Conservation (phyloP, 2,797 vertebrate species). For the Sebastes matsubarae region DNA sequence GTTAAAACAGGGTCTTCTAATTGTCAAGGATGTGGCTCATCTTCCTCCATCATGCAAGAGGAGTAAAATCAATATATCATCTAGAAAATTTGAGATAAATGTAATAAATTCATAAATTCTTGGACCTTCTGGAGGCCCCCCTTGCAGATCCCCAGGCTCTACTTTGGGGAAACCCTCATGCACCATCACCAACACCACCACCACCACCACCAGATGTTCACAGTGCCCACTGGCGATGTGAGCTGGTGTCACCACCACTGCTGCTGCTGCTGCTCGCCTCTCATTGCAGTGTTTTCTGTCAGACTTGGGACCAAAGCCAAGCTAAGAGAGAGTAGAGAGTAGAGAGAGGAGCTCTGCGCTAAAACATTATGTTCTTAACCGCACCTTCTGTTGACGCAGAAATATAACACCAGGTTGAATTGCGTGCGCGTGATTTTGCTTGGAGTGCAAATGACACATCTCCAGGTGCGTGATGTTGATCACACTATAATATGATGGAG, state of each 20-base stretch:
- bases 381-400: slow-evolving; percentile 13
- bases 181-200: neutral
- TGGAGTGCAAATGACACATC: slow-evolving; percentile 15
- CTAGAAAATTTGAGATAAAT: neutral
- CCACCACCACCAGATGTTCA: slow-evolving; percentile 43
- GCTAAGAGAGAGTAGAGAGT: slow-evolving; percentile 1
- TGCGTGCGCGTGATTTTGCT: neutral
- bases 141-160: neutral
- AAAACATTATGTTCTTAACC: slow-evolving; percentile 37
- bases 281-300: slow-evolving; percentile 54
- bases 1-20: neutral
- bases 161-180: slow-evolving; percentile 37
- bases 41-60: neutral
- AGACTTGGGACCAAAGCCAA: slow-evolving; percentile 65
- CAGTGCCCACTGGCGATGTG: slow-evolving; percentile 38
- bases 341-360: slow-evolving; percentile 38
- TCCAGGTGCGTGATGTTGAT: slow-evolving; percentile 24
- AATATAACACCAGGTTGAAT: neutral
- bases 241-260: slow-evolving; percentile 44
- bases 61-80: neutral
- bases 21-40: neutral
- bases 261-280: slow-evolving; percentile 13
- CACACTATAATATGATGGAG: neutral
- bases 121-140: neutral
- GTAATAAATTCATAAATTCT: neutral